Evolutionary conservation across 2,113 vertebrate species (phyloP).

Genomic region (Oreocharis arfaki): DNA sequence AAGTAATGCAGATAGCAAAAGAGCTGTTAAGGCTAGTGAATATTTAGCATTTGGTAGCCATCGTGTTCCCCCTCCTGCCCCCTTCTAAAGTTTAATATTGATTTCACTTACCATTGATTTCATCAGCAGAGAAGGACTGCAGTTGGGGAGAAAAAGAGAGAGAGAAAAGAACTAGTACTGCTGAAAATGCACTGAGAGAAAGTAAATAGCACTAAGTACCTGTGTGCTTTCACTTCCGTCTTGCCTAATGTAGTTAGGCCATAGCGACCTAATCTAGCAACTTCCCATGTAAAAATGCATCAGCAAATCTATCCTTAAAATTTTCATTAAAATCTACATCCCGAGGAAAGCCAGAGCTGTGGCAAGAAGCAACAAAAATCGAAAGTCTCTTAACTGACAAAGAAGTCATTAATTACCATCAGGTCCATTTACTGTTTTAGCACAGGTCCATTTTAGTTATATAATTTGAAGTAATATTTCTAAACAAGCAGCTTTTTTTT

Average conservation of each 20-base stretch:
- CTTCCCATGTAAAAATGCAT: not conserved
- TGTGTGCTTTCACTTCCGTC: not conserved
- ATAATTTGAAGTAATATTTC: not conserved
- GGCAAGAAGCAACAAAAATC: not conserved
- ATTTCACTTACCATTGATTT: conserved; percentile 80
- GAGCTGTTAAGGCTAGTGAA: conserved; percentile 22
- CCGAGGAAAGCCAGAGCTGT: not conserved
- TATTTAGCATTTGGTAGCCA: not conserved
- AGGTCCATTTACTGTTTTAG: not conserved
- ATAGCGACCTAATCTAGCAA: not conserved
- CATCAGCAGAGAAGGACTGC: conserved; percentile 83
- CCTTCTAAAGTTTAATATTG: not conserved
- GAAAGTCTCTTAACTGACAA: not conserved
- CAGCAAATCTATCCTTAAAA: not conserved
- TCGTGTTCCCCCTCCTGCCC: not conserved
- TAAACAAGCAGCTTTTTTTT: not conserved
- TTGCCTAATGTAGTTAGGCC: not conserved
- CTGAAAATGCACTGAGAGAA: conserved; percentile 80
- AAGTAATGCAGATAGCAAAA: conserved; percentile 43
- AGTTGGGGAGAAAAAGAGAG: conserved; percentile 48
- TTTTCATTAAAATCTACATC: not conserved
- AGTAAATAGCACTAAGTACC: not conserved
- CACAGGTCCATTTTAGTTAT: not conserved
- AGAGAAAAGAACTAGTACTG: conserved; percentile 66
- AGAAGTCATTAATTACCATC: not conserved